Percentiles rank a stretch among this genome's conserved stretches.
Evolutionary conservation across 2,888 invertebrate species (phyloP).

Genomic region (Trypoxylon attenuatum): DNA sequence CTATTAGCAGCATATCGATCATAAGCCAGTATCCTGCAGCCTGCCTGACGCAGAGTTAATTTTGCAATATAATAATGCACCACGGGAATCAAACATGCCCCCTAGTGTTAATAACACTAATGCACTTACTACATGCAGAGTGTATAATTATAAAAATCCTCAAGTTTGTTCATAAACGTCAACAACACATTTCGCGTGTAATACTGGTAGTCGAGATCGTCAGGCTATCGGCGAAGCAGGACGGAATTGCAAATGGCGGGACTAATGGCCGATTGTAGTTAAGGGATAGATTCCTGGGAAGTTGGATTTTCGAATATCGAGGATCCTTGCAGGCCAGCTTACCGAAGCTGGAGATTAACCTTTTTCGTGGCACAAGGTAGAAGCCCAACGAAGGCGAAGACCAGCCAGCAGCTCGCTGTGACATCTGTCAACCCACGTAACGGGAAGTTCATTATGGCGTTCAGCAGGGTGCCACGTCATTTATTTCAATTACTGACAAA

Average conservation of each 20-base stretch:
- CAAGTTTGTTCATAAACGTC: no score
- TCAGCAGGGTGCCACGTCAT: slow-evolving; percentile 50
- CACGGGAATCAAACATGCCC: background rate
- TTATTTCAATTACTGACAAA: slow-evolving; percentile 62
- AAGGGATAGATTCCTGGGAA: background rate
- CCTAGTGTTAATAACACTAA: background rate
- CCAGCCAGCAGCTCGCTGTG: slow-evolving; percentile 45
- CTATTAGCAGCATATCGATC: slow-evolving; percentile 49
- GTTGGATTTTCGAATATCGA: slow-evolving; percentile 25
- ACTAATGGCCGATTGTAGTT: background rate
- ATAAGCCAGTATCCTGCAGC: slow-evolving; percentile 35
- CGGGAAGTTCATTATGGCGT: slow-evolving; percentile 59
- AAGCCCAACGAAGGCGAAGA: slow-evolving; percentile 44
- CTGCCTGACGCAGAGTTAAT: slow-evolving; percentile 27
- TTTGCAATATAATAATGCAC: slow-evolving; percentile 19
- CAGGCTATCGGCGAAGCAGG: no score
- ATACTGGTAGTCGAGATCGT: no score
- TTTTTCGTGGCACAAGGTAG: slow-evolving; percentile 32
- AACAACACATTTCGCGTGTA: no score
- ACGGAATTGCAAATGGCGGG: background rate
- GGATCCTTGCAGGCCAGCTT: background rate
- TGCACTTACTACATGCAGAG: no score
- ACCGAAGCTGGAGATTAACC: slow-evolving; percentile 43
- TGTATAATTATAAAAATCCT: no score
- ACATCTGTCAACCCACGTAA: slow-evolving; percentile 59